Evolutionary conservation across 2,113 vertebrate species (phyloP), one percentile per base, ranked within the genome.

Genomic region (Gymnarchus niloticus): DNA sequence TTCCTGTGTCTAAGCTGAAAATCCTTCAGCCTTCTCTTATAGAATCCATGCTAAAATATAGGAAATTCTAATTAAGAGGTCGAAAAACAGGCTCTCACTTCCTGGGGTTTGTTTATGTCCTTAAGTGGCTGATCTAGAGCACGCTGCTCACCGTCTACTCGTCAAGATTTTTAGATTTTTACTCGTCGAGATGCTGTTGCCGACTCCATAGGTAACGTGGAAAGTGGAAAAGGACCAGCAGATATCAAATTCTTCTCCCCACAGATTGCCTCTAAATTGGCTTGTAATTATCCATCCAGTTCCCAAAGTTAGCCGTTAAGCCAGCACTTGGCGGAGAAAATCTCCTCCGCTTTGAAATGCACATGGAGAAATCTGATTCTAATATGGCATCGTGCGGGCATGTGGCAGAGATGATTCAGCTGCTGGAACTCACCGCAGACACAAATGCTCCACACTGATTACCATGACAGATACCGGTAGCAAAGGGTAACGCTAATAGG

Each of bases 241-340:
- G 77, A 81, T 81, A 81, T 81, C 77, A 81, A 48, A 81, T 44
- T 7, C 48, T 8, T 8, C 77, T 81, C 77, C 23, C 77, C 77
- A 14, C 76, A 12, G 77, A 81, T 46, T 48, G n/a, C 21, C 77
- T 81, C 19, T 81, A 81, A 81, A 81, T 73, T 21, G 49, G 77
- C 77, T 81, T 81, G 77, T 81, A 81, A 81, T 81, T 81, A 81
- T 81, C 77, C 77, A 48, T 14, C 44, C 77, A n/a, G 23, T 51
- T 81, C 12, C 48, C 77, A 4, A 46, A 51, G 77, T 81, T 51
- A 81, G 77, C 77, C 77, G 49, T 81, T 51, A 51, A 51, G 77
- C 48, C 33, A 14, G 44, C 44, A 23, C 77, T 81, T 1, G 48
- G 77, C 77, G 48, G 44, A 81, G 77, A 49, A 51, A 81, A 81